Conservation (phyloP, 2,888 invertebrate species). For the Toxonevra muliebris region DNA sequence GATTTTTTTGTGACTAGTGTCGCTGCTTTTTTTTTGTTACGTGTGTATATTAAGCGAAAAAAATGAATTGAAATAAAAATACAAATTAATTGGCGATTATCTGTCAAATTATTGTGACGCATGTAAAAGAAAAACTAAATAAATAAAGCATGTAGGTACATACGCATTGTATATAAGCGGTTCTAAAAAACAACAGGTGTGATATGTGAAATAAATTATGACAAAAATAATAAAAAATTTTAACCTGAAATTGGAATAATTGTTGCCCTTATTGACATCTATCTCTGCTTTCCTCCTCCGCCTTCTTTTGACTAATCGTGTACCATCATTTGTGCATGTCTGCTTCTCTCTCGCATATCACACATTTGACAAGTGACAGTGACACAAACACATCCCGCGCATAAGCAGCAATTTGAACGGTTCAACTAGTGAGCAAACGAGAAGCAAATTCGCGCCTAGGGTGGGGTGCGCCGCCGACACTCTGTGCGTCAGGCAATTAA, state of each 20-base stretch:
- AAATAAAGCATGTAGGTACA: conserved; percentile 11
- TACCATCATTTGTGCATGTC: too few species aligned
- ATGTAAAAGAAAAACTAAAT: conserved; percentile 18
- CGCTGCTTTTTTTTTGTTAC: conserved; percentile 14
- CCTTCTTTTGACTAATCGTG: too few species aligned
- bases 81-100: conserved; percentile 42
- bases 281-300: too few species aligned
- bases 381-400: conserved; percentile 11
- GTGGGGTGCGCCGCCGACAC: conserved; percentile 28
- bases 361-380: conserved; percentile 37
- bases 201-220: conserved; percentile 23
- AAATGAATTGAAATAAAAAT: conserved; percentile 25
- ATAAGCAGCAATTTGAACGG: not conserved
- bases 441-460: not conserved
- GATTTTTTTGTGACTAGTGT: conserved; percentile 9
- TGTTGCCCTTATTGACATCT: too few species aligned
- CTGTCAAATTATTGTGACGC: conserved; percentile 40
- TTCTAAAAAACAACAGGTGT: conserved; percentile 22
- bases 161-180: conserved; percentile 21
- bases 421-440: not conserved
- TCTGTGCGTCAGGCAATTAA: conserved; percentile 38
- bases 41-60: conserved; percentile 9
- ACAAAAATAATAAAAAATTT: conserved; percentile 7
- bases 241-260: not conserved
- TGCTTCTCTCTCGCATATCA: conserved; percentile 23